These are phyloP conservation scores for Scytalopus superciliaris DNA, from an alignment of 2,113 vertebrate species.

Conservation along the genomic window DNA sequence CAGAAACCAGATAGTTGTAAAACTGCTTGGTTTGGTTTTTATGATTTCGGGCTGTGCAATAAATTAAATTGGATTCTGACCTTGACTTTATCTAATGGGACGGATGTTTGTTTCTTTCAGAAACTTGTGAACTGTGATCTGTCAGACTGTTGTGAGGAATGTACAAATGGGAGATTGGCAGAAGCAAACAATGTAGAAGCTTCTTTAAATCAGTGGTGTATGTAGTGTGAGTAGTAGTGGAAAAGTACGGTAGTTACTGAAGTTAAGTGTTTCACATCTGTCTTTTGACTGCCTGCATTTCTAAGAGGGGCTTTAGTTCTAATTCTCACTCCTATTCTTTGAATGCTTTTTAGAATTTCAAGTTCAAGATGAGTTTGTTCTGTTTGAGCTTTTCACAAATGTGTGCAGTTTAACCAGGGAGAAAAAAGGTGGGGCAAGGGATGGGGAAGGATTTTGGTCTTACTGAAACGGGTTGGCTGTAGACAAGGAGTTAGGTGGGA, in stretches of 20 bases:
- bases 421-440: background rate
- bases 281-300: background rate
- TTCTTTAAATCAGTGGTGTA: background rate
- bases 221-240: background rate
- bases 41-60: background rate
- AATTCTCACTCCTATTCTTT: background rate
- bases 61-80: background rate
- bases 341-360: background rate
- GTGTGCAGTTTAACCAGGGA: background rate
- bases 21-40: background rate
- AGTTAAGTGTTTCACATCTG: background rate
- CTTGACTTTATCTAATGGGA: background rate
- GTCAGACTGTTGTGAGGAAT: background rate
- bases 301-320: background rate
- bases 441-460: background rate
- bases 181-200: background rate
- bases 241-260: background rate
- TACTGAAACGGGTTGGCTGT: background rate
- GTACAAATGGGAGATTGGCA: background rate
- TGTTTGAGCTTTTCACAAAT: background rate
- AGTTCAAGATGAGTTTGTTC: background rate
- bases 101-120: background rate
- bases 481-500: background rate
- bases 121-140: background rate
- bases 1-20: background rate